phyloP scores from a whole-genome alignment of 2,797 vertebrate genomes.

The Peromyscus aztecus region DNA sequence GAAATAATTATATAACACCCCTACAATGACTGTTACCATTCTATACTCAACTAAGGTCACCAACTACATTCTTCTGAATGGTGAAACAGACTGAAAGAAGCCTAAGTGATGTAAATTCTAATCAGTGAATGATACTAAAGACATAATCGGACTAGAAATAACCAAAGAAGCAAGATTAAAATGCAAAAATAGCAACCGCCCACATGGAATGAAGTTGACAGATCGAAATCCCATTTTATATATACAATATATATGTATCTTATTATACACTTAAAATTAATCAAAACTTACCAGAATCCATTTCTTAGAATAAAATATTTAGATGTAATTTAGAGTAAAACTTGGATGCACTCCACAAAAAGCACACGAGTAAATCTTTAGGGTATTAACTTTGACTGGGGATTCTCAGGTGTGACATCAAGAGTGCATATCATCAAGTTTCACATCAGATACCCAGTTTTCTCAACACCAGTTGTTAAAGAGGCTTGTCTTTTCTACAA shows the following conservation, averaged over 20 bases:
- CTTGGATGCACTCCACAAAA: conserved; percentile 3
- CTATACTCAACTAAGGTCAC: not conserved
- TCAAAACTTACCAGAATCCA: conserved; percentile 37
- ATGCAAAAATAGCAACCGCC: conserved; percentile 52
- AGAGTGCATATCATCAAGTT: conserved; percentile 1
- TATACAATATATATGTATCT: not conserved
- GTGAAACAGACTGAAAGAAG: not conserved
- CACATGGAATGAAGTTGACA: not conserved
- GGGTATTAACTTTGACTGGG: not conserved
- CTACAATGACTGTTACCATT: not conserved
- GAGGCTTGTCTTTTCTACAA: not conserved
- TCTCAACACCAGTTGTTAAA: not conserved
- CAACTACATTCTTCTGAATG: conserved; percentile 20
- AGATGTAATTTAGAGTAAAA: not conserved
- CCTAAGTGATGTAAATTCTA: not conserved
- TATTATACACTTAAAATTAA: conserved; percentile 21
- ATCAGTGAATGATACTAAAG: conserved; percentile 23
- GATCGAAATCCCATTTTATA: not conserved
- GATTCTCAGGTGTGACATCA: conserved; percentile 21
- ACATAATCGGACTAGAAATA: conserved; percentile 24
- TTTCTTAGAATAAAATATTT: not conserved
- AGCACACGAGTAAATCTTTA: not conserved
- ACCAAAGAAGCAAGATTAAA: conserved; percentile 42
- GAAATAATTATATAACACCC: not conserved
- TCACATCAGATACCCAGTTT: not conserved